Base-by-base conservation (phyloP, 2,113 vertebrate genomes). In the Gulo gulo region DNA sequence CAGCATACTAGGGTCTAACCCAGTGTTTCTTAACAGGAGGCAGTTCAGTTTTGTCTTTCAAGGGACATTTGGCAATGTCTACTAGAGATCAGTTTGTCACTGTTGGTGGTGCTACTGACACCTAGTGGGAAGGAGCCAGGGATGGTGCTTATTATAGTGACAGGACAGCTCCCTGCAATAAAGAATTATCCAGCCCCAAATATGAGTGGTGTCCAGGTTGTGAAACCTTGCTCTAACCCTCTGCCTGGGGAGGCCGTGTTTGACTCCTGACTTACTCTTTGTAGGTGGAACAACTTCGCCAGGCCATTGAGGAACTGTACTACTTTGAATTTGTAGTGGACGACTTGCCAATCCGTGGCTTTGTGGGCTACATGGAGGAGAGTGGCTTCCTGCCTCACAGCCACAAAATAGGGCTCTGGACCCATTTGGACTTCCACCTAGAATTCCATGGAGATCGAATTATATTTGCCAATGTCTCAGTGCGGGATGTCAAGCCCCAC, bases 311-410 rank as follows among this genome's bases (percentile, higher is more conserved):
- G 96, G 99, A 99, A 97, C 98, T 99, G 24, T 99, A 99, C 98
- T 99, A 99, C 99, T 99, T 99, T 98, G 99, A 99, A 95, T 99
- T 99, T 97, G 99, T 99, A 96, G 97, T 99, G 96, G 99, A 99
- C 65, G 99, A 99, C 88, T 98, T 99, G 97, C 99, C 99, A 26
- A 99, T 99, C 91, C 99, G 99, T 97, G 99, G 99, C 52, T 99
- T 99, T 95, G 99, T 99, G 96, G 99, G 99, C 78, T 99, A 99
- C 98, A 99, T 99, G 97, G 99, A 99, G 96, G 99, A 99, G 97
- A 99, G 99, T 42, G 99, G 99, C 88, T 99, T 99, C 98, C 97
- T 99, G 94, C 99, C 99, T 94, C 99, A 99, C 95, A 99, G 99
- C 96, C 99, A 99, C 98, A 98, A 99, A 99, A 99, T 99, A 94